Evolutionary conservation across 2,888 invertebrate species (phyloP).

Genomic region (Bombylius discolor): DNA sequence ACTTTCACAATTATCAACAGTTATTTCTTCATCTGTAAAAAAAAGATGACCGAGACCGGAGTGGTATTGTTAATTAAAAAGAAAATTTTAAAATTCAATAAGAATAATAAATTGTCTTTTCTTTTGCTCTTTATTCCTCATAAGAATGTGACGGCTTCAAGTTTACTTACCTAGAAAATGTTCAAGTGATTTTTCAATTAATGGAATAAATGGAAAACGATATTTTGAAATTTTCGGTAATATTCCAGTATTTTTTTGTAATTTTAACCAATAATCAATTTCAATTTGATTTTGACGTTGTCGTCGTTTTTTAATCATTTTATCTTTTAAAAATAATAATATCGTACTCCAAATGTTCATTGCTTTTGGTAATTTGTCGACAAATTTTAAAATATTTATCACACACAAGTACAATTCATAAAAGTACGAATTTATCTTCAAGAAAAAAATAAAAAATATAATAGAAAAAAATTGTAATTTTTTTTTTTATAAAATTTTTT

Average conservation of each 20-base stretch:
- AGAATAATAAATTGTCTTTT: too few relatives aligned
- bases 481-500: constrained; percentile 1
- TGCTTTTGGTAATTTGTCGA: constrained; percentile 27
- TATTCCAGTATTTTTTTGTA: constrained; percentile 28
- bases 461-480: neutral
- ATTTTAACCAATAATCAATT: constrained; percentile 32
- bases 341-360: constrained; percentile 33
- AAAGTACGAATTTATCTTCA: constrained; percentile 34
- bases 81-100: too few relatives aligned
- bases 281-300: constrained; percentile 31
- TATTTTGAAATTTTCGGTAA: constrained; percentile 35
- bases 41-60: neutral
- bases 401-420: constrained; percentile 35
- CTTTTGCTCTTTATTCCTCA: neutral
- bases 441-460: neutral
- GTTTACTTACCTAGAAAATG: constrained; percentile 17
- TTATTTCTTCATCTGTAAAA: constrained; percentile 27
- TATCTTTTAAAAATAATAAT: constrained; percentile 31
- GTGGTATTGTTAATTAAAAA: too few relatives aligned
- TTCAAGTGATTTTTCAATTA: constrained; percentile 29
- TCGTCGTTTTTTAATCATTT: constrained; percentile 30
- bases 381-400: constrained; percentile 30
- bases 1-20: constrained; percentile 33
- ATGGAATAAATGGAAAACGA: constrained; percentile 32
- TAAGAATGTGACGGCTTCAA: too few relatives aligned